Conservation (phyloP, 2,888 invertebrate genomes). For the Mantis religiosa region DNA sequence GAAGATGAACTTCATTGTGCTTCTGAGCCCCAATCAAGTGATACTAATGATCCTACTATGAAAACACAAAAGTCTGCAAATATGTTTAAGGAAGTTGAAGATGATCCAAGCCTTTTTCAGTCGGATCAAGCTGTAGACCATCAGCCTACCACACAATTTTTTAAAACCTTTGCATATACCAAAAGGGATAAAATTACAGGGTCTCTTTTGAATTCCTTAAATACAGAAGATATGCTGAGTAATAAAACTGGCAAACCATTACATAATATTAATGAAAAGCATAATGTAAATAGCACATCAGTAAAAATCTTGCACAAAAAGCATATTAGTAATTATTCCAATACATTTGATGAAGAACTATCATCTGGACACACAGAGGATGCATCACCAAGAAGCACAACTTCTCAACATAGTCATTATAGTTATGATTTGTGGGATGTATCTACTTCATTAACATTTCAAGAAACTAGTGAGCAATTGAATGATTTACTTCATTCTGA, state of each 20-base stretch:
- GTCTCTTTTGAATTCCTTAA: too few relatives aligned
- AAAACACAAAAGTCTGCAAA: neutral
- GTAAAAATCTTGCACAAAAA: neutral
- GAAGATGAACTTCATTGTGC: constrained; percentile 76
- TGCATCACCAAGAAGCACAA: neutral
- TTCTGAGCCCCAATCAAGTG: constrained; percentile 23
- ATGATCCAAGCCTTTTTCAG: neutral
- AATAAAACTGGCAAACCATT: neutral
- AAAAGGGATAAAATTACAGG: neutral
- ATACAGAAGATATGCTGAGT: neutral
- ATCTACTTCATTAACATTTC: neutral
- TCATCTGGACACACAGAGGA: neutral
- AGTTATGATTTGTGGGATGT: too few relatives aligned
- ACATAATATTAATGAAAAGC: too few relatives aligned
- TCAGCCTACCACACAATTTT: neutral
- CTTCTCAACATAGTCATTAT: neutral
- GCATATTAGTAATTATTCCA: neutral
- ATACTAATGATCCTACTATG: too few relatives aligned
- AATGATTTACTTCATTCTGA: neutral
- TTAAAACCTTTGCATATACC: neutral
- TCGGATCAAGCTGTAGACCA: neutral
- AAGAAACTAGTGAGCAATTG: neutral
- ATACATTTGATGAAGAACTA: neutral
- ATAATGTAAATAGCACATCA: neutral
- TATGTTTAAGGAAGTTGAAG: neutral